Evolutionary conservation across 2,797 vertebrate genomes (phyloP).

Genomic region (Enteromius anoplus): DNA sequence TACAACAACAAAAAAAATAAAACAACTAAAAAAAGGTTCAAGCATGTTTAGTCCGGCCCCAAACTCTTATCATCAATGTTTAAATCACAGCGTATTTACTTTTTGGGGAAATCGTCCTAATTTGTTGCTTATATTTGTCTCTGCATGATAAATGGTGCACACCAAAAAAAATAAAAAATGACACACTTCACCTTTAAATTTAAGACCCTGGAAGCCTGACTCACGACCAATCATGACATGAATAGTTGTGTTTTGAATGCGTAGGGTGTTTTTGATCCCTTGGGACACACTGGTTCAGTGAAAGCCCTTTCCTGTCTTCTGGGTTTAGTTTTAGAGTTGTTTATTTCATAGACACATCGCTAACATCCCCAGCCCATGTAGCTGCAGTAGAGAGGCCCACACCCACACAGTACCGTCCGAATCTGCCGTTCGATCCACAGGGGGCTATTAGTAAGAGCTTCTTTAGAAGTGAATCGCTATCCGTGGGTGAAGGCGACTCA

Average conservation of each 20-base stretch:
- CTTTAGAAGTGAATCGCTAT: constrained; percentile 43
- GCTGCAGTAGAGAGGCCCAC: constrained; percentile 19
- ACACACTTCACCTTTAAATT: not conserved
- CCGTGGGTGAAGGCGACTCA: constrained; percentile 39
- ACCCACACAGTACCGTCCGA: constrained; percentile 29
- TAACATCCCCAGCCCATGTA: constrained; percentile 35
- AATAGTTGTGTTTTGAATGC: constrained; percentile 13
- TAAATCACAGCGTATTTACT: not conserved
- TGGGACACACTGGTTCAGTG: not conserved
- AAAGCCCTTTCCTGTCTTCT: constrained; percentile 39
- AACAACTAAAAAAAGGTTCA: not conserved
- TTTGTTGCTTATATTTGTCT: not conserved
- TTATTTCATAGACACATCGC: constrained; percentile 44
- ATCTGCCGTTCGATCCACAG: constrained; percentile 14
- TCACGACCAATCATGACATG: not conserved
- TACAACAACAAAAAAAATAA: not conserved
- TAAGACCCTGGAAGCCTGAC: not conserved
- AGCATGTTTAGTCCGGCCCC: not conserved
- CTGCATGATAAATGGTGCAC: not conserved
- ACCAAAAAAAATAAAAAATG: not conserved
- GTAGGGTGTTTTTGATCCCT: not conserved
- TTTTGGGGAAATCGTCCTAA: not conserved
- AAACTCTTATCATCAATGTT: not conserved
- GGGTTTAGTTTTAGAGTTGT: constrained; percentile 27
- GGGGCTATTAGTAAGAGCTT: constrained; percentile 27